Conservation (phyloP, 1,140 invertebrate genomes). For the Cylas formicarius region DNA sequence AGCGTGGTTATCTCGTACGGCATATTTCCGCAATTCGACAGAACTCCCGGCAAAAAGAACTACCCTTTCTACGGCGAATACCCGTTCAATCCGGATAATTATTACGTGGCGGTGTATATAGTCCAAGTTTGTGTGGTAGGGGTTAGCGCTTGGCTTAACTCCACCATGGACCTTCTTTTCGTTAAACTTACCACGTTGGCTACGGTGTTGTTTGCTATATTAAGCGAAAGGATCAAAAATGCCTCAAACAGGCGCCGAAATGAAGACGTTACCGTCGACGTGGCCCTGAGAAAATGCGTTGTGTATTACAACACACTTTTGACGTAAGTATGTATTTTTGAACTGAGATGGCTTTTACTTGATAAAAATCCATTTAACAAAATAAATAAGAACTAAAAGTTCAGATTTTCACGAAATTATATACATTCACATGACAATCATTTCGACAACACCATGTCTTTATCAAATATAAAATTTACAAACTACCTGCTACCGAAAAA, state of each 20-base stretch:
- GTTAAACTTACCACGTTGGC: conserved; percentile 13
- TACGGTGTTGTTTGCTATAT: conserved; percentile 18
- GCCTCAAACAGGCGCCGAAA: background rate
- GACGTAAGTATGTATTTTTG: conserved; percentile 14
- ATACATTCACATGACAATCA: too few relatives aligned
- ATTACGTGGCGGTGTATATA: conserved; percentile 3
- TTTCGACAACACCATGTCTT: too few relatives aligned
- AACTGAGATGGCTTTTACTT: too few relatives aligned
- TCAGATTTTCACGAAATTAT: background rate
- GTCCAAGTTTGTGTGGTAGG: background rate
- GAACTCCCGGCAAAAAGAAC: conserved; percentile 5
- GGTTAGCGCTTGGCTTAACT: background rate
- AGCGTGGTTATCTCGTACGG: conserved; percentile 5
- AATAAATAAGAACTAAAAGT: too few relatives aligned
- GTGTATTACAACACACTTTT: conserved; percentile 19
- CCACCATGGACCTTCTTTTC: conserved; percentile 9
- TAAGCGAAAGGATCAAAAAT: conserved; percentile 20
- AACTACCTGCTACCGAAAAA: too few relatives aligned
- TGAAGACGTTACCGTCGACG: background rate
- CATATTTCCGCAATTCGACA: conserved; percentile 2
- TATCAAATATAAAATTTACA: too few relatives aligned
- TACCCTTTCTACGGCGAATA: conserved; percentile 16
- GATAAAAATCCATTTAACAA: too few relatives aligned
- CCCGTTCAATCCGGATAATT: conserved; percentile 20
- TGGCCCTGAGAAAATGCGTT: conserved; percentile 11